Conservation (phyloP, 2,888 invertebrate genomes). For the Prionchulus punctatus region DNA sequence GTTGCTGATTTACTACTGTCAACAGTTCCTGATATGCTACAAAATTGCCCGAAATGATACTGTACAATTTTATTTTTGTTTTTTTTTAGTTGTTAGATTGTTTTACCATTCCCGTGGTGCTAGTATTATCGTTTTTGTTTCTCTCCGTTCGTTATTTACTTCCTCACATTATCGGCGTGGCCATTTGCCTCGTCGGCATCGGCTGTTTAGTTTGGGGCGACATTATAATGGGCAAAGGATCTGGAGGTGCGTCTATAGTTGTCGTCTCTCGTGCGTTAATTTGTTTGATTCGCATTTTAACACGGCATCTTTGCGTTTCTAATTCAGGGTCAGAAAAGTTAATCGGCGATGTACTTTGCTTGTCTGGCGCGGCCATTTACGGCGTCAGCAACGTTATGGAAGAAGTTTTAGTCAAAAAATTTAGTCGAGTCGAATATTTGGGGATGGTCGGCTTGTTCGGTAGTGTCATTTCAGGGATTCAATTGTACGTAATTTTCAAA, state of each 20-base stretch:
- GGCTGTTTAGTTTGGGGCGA: slow-evolving; percentile 68
- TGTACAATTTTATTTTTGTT: neutral
- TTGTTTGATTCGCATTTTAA: neutral
- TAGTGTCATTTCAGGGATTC: slow-evolving; percentile 55
- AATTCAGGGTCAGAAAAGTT: slow-evolving; percentile 54
- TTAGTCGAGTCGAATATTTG: slow-evolving; percentile 59
- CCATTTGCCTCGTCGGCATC: slow-evolving; percentile 60
- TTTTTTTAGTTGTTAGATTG: slow-evolving; percentile 60
- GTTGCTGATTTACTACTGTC: no score
- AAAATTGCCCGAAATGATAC: no score
- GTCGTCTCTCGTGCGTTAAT: neutral
- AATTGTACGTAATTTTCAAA: slow-evolving; percentile 52
- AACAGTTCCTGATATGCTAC: no score
- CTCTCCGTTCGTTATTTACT: slow-evolving; percentile 53
- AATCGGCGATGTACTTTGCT: slow-evolving; percentile 63
- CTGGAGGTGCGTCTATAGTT: neutral
- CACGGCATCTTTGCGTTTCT: neutral
- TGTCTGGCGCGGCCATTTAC: slow-evolving; percentile 58
- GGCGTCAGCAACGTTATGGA: slow-evolving; percentile 60
- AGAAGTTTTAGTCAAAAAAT: slow-evolving; percentile 62
- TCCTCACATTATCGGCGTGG: slow-evolving; percentile 59
- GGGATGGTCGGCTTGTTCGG: slow-evolving; percentile 65
- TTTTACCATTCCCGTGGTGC: slow-evolving; percentile 63
- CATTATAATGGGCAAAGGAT: slow-evolving; percentile 41
- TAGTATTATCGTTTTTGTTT: slow-evolving; percentile 58